Percentiles rank a stretch among this genome's conserved stretches.
Evolutionary conservation across 2,888 invertebrate species (phyloP).

Genomic region (Luperina testacea): DNA sequence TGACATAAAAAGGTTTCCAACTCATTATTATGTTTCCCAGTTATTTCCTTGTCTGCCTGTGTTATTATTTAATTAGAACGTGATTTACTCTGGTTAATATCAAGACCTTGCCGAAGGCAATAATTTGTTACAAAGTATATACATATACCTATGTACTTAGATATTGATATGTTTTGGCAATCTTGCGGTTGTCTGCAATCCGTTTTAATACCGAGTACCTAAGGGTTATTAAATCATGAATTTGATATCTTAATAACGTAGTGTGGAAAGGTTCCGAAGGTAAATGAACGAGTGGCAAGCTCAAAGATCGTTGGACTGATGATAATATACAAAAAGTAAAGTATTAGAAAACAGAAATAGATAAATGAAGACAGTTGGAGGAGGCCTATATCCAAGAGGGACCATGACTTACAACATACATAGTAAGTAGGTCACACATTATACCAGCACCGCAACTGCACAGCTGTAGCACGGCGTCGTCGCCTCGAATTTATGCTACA

Average conservation of each 20-base stretch:
- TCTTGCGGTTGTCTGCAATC: neutral
- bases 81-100: constrained; percentile 32
- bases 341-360: neutral
- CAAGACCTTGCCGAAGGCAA: constrained; percentile 22
- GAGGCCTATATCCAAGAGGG: neutral
- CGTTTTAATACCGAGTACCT: neutral
- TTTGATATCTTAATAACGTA: neutral
- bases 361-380: neutral
- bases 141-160: no score
- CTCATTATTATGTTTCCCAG: constrained; percentile 5
- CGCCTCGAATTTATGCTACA: no score
- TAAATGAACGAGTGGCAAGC: neutral
- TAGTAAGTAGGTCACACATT: no score
- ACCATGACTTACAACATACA: neutral
- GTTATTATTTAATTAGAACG: constrained; percentile 41
- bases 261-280: neutral
- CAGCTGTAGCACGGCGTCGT: no score
- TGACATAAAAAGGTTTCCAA: neutral
- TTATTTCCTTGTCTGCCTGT: constrained; percentile 31
- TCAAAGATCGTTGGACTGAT: neutral
- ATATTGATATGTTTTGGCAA: constrained; percentile 20
- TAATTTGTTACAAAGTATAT: constrained; percentile 8
- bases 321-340: neutral
- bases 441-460: no score
- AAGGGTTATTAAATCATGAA: neutral